phyloP scores from a whole-genome alignment of 2,113 vertebrate genomes.

The Pollachius pollachius region DNA sequence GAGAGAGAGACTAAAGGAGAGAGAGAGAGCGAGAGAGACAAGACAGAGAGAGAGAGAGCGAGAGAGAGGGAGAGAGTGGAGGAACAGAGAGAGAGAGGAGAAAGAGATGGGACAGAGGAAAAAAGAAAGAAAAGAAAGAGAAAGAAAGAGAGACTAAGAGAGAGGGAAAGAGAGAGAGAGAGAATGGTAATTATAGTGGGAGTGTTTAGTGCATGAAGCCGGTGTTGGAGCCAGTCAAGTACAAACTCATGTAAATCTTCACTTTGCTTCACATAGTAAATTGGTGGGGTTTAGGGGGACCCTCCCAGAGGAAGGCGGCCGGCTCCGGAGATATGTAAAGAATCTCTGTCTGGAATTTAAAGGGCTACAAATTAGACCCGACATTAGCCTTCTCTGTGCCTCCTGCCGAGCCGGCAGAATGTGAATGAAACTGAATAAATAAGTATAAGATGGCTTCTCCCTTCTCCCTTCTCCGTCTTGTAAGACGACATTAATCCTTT shows the following conservation, averaged over 20 bases:
- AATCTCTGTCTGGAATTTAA: slow-evolving; percentile 98
- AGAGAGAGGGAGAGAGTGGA: slow-evolving; percentile 56
- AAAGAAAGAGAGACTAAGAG: too few species aligned
- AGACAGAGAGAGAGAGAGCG: too few species aligned
- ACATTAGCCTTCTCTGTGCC: slow-evolving; percentile 82
- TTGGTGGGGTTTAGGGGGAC: slow-evolving; percentile 97
- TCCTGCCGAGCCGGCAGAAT: slow-evolving; percentile 81
- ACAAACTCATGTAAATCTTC: slow-evolving; percentile 94
- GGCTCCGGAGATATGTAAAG: slow-evolving; percentile 99
- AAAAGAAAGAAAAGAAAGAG: slow-evolving; percentile 54
- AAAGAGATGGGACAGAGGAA: slow-evolving; percentile 79
- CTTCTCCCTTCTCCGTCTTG: slow-evolving; percentile 71
- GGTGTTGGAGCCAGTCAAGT: slow-evolving; percentile 93
- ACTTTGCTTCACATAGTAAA: slow-evolving; percentile 94
- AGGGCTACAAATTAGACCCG: slow-evolving; percentile 99
- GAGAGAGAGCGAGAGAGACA: too few species aligned
- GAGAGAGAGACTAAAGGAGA: too few species aligned
- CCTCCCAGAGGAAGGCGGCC: slow-evolving; percentile 85
- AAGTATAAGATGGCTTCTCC: slow-evolving; percentile 96
- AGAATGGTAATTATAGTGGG: slow-evolving; percentile 97
- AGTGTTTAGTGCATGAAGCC: slow-evolving; percentile 97
- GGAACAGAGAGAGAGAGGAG: slow-evolving; percentile 37
- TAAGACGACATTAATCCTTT: slow-evolving; percentile 99
- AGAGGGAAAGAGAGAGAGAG: slow-evolving; percentile 56
- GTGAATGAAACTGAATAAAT: slow-evolving; percentile 99